Conservation (phyloP, 2,888 invertebrate genomes). For the Chloromyia formosa region DNA sequence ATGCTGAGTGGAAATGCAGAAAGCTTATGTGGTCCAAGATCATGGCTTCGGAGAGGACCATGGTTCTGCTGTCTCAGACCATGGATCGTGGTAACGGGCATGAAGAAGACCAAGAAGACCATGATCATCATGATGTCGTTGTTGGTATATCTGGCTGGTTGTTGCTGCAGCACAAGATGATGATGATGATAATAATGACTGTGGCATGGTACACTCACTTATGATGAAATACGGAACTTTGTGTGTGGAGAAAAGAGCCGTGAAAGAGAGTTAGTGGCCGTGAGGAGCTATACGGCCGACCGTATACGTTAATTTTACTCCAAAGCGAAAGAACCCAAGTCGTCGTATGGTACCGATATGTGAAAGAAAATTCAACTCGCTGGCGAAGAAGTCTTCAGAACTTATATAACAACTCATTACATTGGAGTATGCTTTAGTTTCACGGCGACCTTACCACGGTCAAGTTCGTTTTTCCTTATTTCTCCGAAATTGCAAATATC, state of each 20-base stretch:
- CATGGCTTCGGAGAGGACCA: conserved; percentile 19
- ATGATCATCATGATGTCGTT: conserved; percentile 49
- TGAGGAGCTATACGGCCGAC: neutral
- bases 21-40: conserved; percentile 21
- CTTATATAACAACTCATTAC: conserved; percentile 65
- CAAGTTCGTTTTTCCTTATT: conserved; percentile 58
- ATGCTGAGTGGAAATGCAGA: conserved; percentile 40
- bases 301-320: conserved; percentile 1
- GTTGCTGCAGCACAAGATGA: neutral
- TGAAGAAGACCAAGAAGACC: conserved; percentile 46
- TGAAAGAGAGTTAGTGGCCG: too few species aligned
- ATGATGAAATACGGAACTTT: conserved; percentile 32
- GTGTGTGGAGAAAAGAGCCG: conserved; percentile 10
- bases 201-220: conserved; percentile 1
- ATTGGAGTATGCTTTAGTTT: conserved; percentile 64
- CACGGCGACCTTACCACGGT: conserved; percentile 63
- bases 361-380: conserved; percentile 18
- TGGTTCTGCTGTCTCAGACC: conserved; percentile 3
- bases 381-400: conserved; percentile 60
- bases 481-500: conserved; percentile 44
- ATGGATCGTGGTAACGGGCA: conserved; percentile 43
- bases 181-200: conserved; percentile 20
- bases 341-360: neutral
- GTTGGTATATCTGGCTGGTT: conserved; percentile 40
- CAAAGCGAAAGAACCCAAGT: conserved; percentile 11